Percentiles rank a stretch among this genome's conserved stretches.
Conservation (phyloP, 2,113 vertebrate genomes). For the Asarcornis scutulata region DNA sequence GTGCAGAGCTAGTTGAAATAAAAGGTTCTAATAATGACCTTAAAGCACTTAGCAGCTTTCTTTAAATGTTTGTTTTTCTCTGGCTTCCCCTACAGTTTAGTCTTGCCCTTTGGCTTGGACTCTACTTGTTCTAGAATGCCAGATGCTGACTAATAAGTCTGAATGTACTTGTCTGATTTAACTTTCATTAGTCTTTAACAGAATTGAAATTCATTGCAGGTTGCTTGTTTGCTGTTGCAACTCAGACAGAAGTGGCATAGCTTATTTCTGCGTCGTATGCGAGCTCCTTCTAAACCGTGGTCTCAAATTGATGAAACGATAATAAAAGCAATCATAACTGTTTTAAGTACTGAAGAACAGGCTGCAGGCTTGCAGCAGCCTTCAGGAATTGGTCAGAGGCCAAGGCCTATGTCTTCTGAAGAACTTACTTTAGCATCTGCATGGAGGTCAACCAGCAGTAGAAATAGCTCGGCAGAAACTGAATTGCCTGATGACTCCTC, state of each 20-base stretch:
- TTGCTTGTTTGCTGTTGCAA: conserved; percentile 84
- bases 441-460: conserved; percentile 75
- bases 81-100: fast-evolving
- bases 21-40: background rate
- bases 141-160: background rate
- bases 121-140: background rate
- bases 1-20: background rate
- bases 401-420: conserved; percentile 84
- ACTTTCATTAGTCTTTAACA: background rate
- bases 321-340: conserved; percentile 83
- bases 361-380: conserved; percentile 88
- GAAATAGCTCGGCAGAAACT: conserved; percentile 70
- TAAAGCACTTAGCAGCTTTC: background rate
- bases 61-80: background rate
- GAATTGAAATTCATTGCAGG: conserved; percentile 75
- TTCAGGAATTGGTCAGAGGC: conserved; percentile 92
- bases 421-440: conserved; percentile 73
- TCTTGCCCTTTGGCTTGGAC: background rate
- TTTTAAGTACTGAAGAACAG: conserved; percentile 88
- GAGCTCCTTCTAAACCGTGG: conserved; percentile 87
- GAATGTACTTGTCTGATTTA: background rate
- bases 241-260: conserved; percentile 93
- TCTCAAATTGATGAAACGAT: conserved; percentile 88
- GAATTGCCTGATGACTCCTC: conserved; percentile 72
- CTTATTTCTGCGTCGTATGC: conserved; percentile 88